Conservation (phyloP, 2,797 vertebrate genomes). For the Xyrichtys novacula region DNA sequence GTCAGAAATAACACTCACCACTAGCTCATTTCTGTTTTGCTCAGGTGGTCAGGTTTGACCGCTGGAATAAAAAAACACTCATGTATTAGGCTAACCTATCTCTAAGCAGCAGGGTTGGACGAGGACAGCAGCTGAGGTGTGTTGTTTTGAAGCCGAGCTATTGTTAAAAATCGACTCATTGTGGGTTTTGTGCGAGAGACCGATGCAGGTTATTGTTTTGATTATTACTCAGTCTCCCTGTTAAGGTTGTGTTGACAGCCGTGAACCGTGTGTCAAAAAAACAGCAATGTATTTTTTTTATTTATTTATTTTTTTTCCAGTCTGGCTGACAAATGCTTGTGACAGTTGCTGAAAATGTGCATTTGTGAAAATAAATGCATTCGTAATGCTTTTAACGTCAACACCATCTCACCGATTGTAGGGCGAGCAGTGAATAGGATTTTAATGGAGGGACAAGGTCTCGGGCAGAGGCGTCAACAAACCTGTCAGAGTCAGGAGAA, state of each 20-base stretch:
- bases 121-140: constrained; percentile 17
- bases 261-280: constrained; percentile 55
- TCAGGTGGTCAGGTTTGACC: constrained; percentile 30
- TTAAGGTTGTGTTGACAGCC: constrained; percentile 59
- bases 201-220: constrained; percentile 56
- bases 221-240: constrained; percentile 48
- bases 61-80: constrained; percentile 21
- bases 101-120: constrained; percentile 17
- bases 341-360: constrained; percentile 52
- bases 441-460: constrained; percentile 62
- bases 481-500: constrained; percentile 31
- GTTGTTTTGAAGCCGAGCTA: constrained; percentile 36
- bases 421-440: constrained; percentile 45
- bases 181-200: constrained; percentile 37
- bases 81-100: constrained; percentile 9
- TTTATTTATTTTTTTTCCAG: constrained; percentile 14
- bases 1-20: not conserved
- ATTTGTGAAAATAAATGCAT: constrained; percentile 61
- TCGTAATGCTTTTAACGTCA: constrained; percentile 46
- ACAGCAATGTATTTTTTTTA: constrained; percentile 22
- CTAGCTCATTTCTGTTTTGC: constrained; percentile 7
- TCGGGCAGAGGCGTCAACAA: constrained; percentile 30
- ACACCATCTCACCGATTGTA: constrained; percentile 41
- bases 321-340: constrained; percentile 41
- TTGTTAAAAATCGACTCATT: constrained; percentile 36